These are phyloP conservation scores for Chymomyza caudatula DNA, from an alignment of 2,888 invertebrate genomes.

Conservation along the genomic window DNA sequence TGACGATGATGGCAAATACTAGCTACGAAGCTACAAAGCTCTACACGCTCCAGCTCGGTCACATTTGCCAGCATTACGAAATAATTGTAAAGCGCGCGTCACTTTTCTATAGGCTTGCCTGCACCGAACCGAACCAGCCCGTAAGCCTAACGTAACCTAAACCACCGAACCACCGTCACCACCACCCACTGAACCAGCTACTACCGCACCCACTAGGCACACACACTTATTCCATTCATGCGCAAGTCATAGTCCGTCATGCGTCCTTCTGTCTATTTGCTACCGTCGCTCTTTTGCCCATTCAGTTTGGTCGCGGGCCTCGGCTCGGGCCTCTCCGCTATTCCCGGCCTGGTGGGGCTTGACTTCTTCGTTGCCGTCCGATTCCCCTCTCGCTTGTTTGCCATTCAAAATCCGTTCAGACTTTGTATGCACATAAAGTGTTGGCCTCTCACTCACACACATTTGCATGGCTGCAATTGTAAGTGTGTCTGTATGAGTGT, in stretches of 20 bases:
- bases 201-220: background rate
- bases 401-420: conserved; percentile 73
- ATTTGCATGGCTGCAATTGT: background rate
- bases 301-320: conserved; percentile 15
- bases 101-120: conserved; percentile 64
- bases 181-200: conserved; percentile 5
- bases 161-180: conserved; percentile 5
- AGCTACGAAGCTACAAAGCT: background rate
- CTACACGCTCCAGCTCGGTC: conserved; percentile 33
- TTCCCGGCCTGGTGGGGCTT: background rate
- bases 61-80: conserved; percentile 70
- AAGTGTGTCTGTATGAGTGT: background rate
- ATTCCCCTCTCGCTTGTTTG: conserved; percentile 54
- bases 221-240: conserved; percentile 61
- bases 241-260: conserved; percentile 67
- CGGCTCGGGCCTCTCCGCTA: background rate
- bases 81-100: conserved; percentile 71
- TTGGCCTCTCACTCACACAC: conserved; percentile 51
- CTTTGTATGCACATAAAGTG: conserved; percentile 66
- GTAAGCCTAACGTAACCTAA: background rate
- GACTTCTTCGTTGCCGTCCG: conserved; percentile 21
- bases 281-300: background rate
- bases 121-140: conserved; percentile 40
- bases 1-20: background rate
- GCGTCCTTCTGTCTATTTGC: conserved; percentile 31